Conservation (phyloP, 2,797 vertebrate genomes). For the Pantherophis alleghaniensis region DNA sequence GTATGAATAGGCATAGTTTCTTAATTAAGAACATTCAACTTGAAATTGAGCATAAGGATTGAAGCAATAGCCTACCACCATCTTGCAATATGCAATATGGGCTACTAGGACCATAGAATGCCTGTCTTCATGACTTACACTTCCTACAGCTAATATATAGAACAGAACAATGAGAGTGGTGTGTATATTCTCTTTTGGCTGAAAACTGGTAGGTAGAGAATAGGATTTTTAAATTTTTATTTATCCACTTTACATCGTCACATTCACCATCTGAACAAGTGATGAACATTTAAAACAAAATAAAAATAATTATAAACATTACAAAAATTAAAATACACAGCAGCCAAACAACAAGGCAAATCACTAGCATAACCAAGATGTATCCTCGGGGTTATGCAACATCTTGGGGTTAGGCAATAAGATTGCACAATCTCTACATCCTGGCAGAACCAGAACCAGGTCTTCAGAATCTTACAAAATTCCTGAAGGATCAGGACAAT, state of each 20-base stretch:
- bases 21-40: not conserved
- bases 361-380: not conserved
- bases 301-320: not conserved
- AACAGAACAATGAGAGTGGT: not conserved
- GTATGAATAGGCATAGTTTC: not conserved
- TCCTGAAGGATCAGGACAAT: not conserved
- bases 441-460: not conserved
- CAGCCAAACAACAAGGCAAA: not conserved
- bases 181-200: not conserved
- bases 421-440: not conserved
- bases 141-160: not conserved
- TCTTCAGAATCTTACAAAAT: not conserved
- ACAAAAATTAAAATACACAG: not conserved
- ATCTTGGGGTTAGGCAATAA: not conserved
- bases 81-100: not conserved
- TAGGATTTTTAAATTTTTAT: constrained; percentile 14
- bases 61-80: not conserved
- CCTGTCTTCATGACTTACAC: not conserved
- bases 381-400: not conserved
- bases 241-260: not conserved
- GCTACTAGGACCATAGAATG: not conserved
- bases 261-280: not conserved
- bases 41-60: not conserved
- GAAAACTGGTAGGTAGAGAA: not conserved
- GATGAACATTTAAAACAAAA: not conserved